A percentile compares a stretch with the other conserved stretches of the same genome.
These are phyloP conservation scores for Cataglyphis hispanica DNA, from an alignment of 1,140 invertebrate species.

Conservation along the genomic window DNA sequence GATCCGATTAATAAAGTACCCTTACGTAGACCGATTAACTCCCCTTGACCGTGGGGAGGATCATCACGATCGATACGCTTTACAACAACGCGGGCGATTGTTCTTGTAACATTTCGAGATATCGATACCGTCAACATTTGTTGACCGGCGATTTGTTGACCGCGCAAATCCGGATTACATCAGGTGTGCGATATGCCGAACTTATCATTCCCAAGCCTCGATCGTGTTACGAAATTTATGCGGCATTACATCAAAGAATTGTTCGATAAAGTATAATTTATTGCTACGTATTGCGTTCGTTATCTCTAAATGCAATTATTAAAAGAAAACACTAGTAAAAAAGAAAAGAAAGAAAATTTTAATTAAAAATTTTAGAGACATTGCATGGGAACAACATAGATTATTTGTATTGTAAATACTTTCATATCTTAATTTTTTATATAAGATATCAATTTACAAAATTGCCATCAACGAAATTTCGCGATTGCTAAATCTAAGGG, in stretches of 20 bases:
- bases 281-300: neutral
- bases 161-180: constrained; percentile 29
- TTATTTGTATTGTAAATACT: neutral
- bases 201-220: neutral
- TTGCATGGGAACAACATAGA: neutral
- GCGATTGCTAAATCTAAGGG: neutral
- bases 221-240: neutral
- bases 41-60: constrained; percentile 24
- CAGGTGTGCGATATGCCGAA: neutral
- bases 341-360: neutral
- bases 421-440: neutral
- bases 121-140: neutral
- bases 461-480: neutral
- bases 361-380: neutral
- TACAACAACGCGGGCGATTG: neutral
- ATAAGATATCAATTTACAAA: neutral
- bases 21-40: constrained; percentile 21
- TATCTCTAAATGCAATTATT: neutral
- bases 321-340: neutral
- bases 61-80: constrained; percentile 26
- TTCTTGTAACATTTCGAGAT: neutral
- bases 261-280: neutral
- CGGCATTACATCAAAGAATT: neutral
- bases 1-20: constrained; percentile 30
- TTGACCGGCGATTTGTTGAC: constrained; percentile 1